Percentiles rank a stretch among this genome's conserved stretches.
These are phyloP conservation scores for Sebastes steindachneri DNA, from an alignment of 2,797 vertebrate genomes.

Conservation along the genomic window DNA sequence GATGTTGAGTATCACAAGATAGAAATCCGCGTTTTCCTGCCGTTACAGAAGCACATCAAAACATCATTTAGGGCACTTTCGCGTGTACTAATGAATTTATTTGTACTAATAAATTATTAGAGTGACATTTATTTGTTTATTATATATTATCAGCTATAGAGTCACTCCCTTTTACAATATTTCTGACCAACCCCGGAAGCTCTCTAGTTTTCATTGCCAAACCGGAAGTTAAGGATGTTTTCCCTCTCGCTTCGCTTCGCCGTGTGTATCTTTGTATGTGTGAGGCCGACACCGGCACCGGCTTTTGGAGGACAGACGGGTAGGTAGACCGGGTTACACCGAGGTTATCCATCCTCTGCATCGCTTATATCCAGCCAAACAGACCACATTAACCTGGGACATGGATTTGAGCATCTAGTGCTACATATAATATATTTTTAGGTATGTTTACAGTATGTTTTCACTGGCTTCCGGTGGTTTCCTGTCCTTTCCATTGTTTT, in stretches of 20 bases:
- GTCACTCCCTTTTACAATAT: not conserved
- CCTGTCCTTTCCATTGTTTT: not conserved
- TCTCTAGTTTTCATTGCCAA: not conserved
- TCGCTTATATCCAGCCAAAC: not conserved
- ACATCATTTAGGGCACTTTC: fast-evolving
- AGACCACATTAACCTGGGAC: too few relatives aligned
- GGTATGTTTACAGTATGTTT: not conserved
- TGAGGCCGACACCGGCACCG: not conserved
- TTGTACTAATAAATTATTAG: too few relatives aligned
- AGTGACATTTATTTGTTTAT: fast-evolving
- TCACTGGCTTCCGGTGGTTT: not conserved
- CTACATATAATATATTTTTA: not conserved
- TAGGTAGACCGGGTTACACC: not conserved
- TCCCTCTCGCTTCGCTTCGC: not conserved
- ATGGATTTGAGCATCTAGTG: too few relatives aligned
- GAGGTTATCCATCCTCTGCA: not conserved
- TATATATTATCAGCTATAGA: fast-evolving
- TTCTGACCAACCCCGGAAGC: not conserved
- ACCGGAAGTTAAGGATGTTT: not conserved
- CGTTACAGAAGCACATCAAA: not conserved
- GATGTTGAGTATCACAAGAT: not conserved
- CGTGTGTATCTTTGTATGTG: not conserved
- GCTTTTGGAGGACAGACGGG: slow-evolving; percentile 22
- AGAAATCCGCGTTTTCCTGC: not conserved
- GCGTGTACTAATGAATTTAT: too few relatives aligned